These are phyloP conservation scores for Alca torda DNA, from an alignment of 2,797 vertebrate genomes.

Conservation along the genomic window DNA sequence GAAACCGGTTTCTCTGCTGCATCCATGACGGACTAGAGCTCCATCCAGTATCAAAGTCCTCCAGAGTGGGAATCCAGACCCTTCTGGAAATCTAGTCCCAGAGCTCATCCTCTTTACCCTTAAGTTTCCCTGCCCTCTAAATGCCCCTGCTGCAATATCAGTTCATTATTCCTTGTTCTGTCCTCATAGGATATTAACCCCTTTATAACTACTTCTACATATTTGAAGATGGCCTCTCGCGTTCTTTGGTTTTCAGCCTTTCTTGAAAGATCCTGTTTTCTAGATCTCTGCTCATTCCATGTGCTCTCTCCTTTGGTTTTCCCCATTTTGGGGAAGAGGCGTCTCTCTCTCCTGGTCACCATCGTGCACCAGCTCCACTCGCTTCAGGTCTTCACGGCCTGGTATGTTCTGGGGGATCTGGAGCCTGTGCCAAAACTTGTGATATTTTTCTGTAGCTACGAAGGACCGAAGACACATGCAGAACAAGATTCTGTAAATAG, in stretches of 20 bases:
- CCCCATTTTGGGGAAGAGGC: accelerated
- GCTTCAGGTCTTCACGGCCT: accelerated
- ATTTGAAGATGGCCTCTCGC: neutral
- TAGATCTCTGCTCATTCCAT: neutral
- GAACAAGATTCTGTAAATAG: neutral
- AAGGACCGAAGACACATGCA: neutral
- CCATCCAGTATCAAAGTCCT: neutral
- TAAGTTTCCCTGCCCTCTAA: neutral
- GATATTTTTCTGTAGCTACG: neutral
- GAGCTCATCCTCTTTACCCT: neutral
- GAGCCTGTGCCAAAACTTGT: neutral
- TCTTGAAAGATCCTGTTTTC: neutral
- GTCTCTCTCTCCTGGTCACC: neutral
- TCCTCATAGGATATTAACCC: neutral
- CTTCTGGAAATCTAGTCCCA: neutral
- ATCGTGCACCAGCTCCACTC: neutral
- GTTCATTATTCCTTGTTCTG: neutral
- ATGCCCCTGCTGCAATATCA: neutral
- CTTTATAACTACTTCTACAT: neutral
- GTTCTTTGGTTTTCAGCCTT: neutral
- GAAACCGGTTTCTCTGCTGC: neutral
- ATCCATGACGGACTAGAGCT: neutral
- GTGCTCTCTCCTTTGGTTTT: neutral
- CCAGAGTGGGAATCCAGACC: neutral
- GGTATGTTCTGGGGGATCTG: neutral